phyloP scores from a whole-genome alignment of 2,797 vertebrate species.

The Acanthurus tractus region DNA sequence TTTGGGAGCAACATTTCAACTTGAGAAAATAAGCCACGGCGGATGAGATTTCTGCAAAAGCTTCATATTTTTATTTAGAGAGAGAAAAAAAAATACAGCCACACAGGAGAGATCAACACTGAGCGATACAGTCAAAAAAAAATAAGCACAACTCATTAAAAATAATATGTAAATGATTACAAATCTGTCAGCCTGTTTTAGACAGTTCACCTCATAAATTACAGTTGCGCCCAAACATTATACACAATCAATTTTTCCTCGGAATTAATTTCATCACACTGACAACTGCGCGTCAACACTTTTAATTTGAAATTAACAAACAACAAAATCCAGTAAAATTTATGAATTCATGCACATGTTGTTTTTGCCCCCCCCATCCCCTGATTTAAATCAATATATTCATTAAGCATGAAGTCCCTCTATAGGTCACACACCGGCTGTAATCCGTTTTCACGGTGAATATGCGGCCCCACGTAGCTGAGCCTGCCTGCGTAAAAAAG shows the following conservation, averaged over 20 bases:
- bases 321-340: background rate
- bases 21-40: conserved; percentile 42
- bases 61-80: conserved; percentile 52
- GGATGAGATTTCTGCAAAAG: conserved; percentile 34
- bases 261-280: conserved; percentile 5
- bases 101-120: conserved; percentile 17
- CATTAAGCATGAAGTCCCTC: conserved; percentile 75
- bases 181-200: background rate
- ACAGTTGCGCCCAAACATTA: conserved; percentile 2
- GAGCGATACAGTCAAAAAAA: background rate
- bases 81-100: background rate
- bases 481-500: conserved; percentile 41
- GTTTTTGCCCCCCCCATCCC: background rate
- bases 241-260: background rate
- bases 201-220: conserved; percentile 15
- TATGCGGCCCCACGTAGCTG: conserved; percentile 63
- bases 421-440: conserved; percentile 79
- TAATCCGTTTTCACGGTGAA: conserved; percentile 84
- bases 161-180: conserved; percentile 5
- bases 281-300: background rate
- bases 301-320: conserved; percentile 7
- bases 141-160: conserved; percentile 7
- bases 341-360: conserved; percentile 8
- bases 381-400: conserved; percentile 76
- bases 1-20: conserved; percentile 61